phyloP scores from a whole-genome alignment of 1,140 invertebrate species.

The Steinernema khuongi region DNA sequence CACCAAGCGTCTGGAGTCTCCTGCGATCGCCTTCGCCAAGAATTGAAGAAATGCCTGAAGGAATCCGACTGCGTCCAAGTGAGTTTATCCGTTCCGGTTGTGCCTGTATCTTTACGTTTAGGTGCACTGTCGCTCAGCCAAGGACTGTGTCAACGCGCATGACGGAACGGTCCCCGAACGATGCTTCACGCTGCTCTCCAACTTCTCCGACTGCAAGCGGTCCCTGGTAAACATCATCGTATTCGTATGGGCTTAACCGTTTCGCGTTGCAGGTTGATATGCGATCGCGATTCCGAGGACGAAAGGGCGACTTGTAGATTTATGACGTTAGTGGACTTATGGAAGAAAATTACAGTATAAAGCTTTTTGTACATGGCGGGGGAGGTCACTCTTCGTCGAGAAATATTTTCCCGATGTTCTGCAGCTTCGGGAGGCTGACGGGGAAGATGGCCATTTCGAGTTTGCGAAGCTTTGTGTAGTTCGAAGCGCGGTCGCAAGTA shows the following conservation, averaged over 20 bases:
- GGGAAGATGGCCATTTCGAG: neutral
- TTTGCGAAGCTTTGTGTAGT: neutral
- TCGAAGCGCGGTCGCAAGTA: neutral
- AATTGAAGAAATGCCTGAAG: constrained; percentile 48
- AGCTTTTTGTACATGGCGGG: neutral
- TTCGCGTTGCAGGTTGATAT: constrained; percentile 43
- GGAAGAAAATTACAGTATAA: neutral
- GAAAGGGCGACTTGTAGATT: constrained; percentile 44
- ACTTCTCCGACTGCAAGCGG: constrained; percentile 48
- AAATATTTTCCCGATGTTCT: neutral
- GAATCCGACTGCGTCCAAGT: constrained; percentile 45
- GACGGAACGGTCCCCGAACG: constrained; percentile 47
- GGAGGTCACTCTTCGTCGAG: neutral
- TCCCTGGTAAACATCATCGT: constrained; percentile 33
- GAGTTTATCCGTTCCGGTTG: constrained; percentile 17
- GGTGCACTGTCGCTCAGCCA: constrained; percentile 34
- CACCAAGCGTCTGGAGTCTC: constrained; percentile 31
- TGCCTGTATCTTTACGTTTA: neutral
- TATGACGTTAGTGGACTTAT: constrained; percentile 22
- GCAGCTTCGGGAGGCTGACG: neutral
- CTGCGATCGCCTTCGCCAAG: constrained; percentile 43
- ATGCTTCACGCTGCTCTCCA: constrained; percentile 39
- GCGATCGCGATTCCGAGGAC: constrained; percentile 46
- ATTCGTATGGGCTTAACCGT: neutral
- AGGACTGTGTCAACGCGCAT: constrained; percentile 43